Evolutionary conservation across 2,113 vertebrate genomes (phyloP).

Genomic region (Chlorodrepanis virens): DNA sequence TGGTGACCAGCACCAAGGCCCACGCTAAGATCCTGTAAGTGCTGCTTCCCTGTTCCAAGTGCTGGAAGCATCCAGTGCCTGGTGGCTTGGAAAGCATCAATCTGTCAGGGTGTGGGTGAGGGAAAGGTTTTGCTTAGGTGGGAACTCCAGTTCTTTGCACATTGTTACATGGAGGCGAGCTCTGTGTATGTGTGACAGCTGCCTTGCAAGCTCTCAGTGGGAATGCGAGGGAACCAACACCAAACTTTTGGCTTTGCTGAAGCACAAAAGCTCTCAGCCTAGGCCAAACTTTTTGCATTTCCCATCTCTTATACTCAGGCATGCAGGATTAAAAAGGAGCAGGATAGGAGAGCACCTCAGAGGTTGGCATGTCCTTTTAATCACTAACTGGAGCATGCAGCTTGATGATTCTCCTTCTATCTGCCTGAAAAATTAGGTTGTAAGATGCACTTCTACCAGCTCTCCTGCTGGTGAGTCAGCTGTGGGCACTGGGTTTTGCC

Average conservation of each 20-base stretch:
- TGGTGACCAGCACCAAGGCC: slow-evolving; percentile 88
- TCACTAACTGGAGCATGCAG: background rate
- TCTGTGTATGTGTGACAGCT: background rate
- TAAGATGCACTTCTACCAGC: background rate
- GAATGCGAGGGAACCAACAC: background rate
- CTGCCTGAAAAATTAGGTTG: background rate
- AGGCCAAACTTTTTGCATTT: background rate
- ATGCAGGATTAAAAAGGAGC: background rate
- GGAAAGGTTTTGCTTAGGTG: background rate
- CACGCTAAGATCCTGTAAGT: slow-evolving; percentile 89
- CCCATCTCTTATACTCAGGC: background rate
- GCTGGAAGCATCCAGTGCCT: background rate
- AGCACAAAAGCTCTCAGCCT: background rate
- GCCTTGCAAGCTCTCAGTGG: background rate
- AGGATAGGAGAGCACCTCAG: background rate
- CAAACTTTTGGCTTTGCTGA: background rate
- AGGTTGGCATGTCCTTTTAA: background rate
- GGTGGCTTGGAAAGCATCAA: background rate
- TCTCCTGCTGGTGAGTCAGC: background rate
- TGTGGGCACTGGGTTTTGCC: background rate
- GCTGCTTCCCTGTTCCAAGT: background rate
- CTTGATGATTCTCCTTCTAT: background rate
- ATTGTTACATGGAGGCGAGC: background rate
- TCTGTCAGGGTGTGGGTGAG: background rate
- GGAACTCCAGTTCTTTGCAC: background rate